Percentiles rank a stretch among this genome's conserved stretches.
Conservation (phyloP, 2,113 vertebrate genomes). For the Eonycteris spelaea region DNA sequence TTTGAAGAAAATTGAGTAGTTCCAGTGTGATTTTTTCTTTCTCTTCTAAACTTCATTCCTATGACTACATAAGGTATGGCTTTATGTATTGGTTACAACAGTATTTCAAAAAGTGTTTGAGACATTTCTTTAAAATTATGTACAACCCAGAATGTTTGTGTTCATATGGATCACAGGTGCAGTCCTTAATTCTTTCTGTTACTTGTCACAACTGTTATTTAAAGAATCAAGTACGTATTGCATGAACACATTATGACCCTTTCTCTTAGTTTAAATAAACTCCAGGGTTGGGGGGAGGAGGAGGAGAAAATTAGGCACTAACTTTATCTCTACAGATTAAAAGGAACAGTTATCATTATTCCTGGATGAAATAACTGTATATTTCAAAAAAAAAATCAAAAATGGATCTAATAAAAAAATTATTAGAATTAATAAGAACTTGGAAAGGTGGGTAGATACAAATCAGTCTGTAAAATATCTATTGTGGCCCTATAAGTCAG, state of each 20-base stretch:
- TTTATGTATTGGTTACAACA: conserved; percentile 84
- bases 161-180: conserved; percentile 78
- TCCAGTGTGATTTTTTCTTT: conserved; percentile 80
- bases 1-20: conserved; percentile 81
- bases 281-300: too few species aligned
- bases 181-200: conserved; percentile 71
- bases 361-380: background rate
- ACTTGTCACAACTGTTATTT: conserved; percentile 73
- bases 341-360: background rate
- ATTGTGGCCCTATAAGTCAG: background rate
- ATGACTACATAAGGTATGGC: conserved; percentile 81
- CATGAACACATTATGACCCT: conserved; percentile 78
- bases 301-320: conserved; percentile 47
- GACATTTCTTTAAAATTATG: conserved; percentile 80
- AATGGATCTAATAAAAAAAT: background rate
- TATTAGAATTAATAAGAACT: background rate
- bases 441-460: background rate
- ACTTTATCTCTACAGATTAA: background rate
- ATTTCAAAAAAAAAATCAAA: background rate
- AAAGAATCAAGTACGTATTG: conserved; percentile 76
- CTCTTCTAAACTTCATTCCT: conserved; percentile 88
- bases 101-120: conserved; percentile 84
- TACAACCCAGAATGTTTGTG: conserved; percentile 81
- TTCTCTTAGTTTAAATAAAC: conserved; percentile 69
- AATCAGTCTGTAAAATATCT: background rate